Evolutionary conservation across 2,888 invertebrate species (phyloP).

Genomic region (Hypolimnas misippus): DNA sequence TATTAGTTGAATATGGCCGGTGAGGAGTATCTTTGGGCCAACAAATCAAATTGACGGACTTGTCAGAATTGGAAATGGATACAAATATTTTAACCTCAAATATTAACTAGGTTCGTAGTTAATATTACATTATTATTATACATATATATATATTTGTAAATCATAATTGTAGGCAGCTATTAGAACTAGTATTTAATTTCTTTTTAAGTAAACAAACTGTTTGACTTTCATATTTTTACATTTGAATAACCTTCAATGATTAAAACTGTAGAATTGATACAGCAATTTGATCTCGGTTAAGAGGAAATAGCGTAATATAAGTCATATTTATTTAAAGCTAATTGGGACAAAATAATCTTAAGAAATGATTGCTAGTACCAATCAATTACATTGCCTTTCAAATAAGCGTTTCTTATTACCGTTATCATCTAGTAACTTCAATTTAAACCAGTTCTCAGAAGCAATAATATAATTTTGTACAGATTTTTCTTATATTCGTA

Average conservation of each 20-base stretch:
- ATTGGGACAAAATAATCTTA: constrained; percentile 30
- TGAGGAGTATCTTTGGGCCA: too few species aligned
- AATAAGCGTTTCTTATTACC: constrained; percentile 5
- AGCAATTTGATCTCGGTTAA: constrained; percentile 22
- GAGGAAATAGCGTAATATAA: constrained; percentile 25
- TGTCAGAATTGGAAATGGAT: too few species aligned
- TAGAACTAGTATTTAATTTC: too few species aligned
- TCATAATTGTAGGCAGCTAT: too few species aligned
- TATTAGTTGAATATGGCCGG: too few species aligned
- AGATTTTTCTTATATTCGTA: not conserved
- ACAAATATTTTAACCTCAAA: too few species aligned
- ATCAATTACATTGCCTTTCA: not conserved
- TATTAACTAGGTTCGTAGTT: too few species aligned
- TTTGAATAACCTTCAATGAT: constrained; percentile 9
- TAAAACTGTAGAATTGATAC: constrained; percentile 16
- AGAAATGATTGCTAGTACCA: constrained; percentile 12
- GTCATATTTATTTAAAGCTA: constrained; percentile 24
- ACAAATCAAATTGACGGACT: too few species aligned
- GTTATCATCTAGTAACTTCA: constrained; percentile 3
- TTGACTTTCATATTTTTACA: not conserved
- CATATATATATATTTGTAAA: too few species aligned
- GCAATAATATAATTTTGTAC: not conserved
- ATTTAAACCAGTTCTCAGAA: not conserved
- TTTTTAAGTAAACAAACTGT: too few species aligned
- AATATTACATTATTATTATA: too few species aligned